Base-by-base conservation (phyloP, 2,888 invertebrate species). In the Zelleria hepariella region DNA sequence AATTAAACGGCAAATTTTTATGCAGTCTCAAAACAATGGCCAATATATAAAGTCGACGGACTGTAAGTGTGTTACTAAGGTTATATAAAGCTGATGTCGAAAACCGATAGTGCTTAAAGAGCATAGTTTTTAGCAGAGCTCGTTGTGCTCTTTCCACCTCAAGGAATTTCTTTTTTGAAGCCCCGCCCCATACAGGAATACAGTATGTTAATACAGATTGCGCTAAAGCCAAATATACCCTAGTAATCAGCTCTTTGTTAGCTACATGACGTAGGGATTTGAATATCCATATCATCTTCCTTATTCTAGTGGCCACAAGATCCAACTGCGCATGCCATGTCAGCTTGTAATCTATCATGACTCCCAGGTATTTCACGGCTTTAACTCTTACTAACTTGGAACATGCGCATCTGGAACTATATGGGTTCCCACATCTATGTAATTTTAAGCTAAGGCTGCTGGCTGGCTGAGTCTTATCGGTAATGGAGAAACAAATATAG, bases 121-220 rank as follows among this genome's bases (percentile, higher is more conserved):
- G 55, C 59, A 62, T 64, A 0, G 60, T 58, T 49, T 62, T 62
- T 10, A 62, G 18, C 2, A 61, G 18, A 10, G 59, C 52, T n/a
- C 60, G 24, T 56, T 64, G 62, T 8, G 61, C 62, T 47, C 61
- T 59, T 56, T 64, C 58, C 6, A 62, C 23, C n/a, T 56, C 48
- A 8, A 60, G 10, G n/a, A 62, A 48, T 15, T 32, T 55, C 2
- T 26, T 58, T 55, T 62, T 61, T 5, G 15, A 23, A 5, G 62
- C 58, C 21, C 62, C 61, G 15, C 64, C 63, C 63, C 63, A 63
- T 1, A 60, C 42, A 1, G 62, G 32, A 4, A 64, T 62, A 18
- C 62, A 60, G 47, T 60, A 61, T n/a, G 8, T 24, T 1, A 61
- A 5, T n/a, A 59, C 20, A 27, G 60, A 61, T 25, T 62, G 59